A percentile compares a stretch with the other conserved stretches of the same genome.
phyloP scores from a whole-genome alignment of 2,113 vertebrate species.

The Heterocephalus glaber region DNA sequence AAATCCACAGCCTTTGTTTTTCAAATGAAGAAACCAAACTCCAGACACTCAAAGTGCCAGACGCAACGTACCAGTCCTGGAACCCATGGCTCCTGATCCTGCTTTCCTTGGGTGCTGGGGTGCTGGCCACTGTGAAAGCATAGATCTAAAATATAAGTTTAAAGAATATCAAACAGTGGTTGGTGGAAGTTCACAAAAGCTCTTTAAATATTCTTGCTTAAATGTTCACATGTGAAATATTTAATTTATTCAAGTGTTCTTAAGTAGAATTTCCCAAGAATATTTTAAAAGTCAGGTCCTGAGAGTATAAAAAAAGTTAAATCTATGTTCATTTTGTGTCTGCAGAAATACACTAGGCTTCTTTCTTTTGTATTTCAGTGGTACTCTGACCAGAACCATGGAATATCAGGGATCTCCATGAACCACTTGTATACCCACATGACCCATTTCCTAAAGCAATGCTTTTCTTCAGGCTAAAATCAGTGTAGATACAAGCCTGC shows the following conservation, averaged over 20 bases:
- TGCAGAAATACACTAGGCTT: not conserved
- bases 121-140: not conserved
- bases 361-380: constrained; percentile 88
- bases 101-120: too few relatives aligned
- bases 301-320: not conserved
- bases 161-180: not conserved
- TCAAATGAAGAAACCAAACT: constrained; percentile 41
- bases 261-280: not conserved
- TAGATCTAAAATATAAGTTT: not conserved
- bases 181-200: not conserved
- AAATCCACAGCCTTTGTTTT: constrained; percentile 36
- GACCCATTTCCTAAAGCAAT: constrained; percentile 96
- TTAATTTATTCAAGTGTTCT: not conserved
- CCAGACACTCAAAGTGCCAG: not conserved
- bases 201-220: not conserved
- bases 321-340: not conserved
- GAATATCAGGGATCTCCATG: constrained; percentile 89
- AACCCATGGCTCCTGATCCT: too few relatives aligned
- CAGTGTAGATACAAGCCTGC: not conserved
- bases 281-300: not conserved
- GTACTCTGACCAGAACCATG: constrained; percentile 96
- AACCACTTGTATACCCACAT: constrained; percentile 94
- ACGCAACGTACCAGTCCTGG: not conserved
- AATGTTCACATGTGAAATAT: not conserved
- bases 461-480: constrained; percentile 86